Evolutionary conservation across 2,888 invertebrate species (phyloP).

Genomic region (Heliconius charithonia): DNA sequence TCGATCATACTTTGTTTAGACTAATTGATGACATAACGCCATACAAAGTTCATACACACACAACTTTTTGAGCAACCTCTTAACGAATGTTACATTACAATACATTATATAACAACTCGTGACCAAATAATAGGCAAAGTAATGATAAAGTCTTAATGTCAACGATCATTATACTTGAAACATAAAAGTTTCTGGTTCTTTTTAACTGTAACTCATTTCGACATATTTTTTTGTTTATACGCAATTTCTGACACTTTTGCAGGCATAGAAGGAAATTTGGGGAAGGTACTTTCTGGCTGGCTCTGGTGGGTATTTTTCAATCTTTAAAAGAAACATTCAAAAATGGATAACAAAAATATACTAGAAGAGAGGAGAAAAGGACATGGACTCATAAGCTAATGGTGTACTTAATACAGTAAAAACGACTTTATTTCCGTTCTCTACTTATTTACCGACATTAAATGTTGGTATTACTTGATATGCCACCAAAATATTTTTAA

Average conservation of each 20-base stretch:
- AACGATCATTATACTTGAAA: slow-evolving; percentile 11
- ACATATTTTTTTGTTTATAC: background rate
- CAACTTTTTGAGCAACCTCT: background rate
- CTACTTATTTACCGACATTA: too few species aligned
- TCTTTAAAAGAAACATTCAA: too few species aligned
- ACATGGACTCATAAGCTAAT: too few species aligned
- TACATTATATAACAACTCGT: background rate
- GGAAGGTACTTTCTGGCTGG: too few species aligned
- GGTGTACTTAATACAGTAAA: too few species aligned
- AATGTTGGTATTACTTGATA: too few species aligned
- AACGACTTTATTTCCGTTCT: too few species aligned
- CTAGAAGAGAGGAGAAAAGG: too few species aligned
- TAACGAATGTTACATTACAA: slow-evolving; percentile 10
- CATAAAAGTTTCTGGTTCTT: slow-evolving; percentile 1
- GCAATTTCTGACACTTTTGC: background rate
- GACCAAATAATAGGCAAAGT: slow-evolving; percentile 4
- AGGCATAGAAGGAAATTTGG: background rate
- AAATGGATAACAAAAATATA: too few species aligned
- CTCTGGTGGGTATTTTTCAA: too few species aligned
- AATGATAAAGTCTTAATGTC: slow-evolving; percentile 17
- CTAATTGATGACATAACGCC: background rate
- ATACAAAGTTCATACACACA: background rate
- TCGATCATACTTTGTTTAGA: background rate
- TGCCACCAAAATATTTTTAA: too few species aligned
- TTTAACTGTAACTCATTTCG: background rate